Evolutionary conservation across 1,140 invertebrate species (phyloP).

Genomic region (Chironomus striatipennis): DNA sequence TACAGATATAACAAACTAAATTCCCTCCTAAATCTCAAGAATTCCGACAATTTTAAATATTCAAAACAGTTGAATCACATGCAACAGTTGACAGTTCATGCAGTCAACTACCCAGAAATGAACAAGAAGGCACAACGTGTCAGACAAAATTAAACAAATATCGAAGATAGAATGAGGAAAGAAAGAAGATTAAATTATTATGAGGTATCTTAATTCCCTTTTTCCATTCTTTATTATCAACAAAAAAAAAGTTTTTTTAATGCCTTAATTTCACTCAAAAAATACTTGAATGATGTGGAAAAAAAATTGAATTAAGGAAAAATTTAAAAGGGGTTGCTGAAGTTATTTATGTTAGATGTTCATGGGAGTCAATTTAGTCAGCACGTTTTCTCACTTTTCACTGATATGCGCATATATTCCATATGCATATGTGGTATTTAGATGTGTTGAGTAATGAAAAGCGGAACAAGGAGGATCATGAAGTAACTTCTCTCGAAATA

Average conservation of each 20-base stretch:
- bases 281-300: neutral
- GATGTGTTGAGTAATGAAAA: constrained; percentile 1
- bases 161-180: neutral
- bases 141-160: no score
- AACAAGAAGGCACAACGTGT: no score
- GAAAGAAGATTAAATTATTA: constrained; percentile 10
- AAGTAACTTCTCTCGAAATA: neutral
- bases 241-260: constrained; percentile 3
- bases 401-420: neutral
- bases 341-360: neutral
- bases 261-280: neutral
- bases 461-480: constrained; percentile 5
- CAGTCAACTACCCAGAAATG: no score
- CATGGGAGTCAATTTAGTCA: neutral
- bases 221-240: constrained; percentile 3
- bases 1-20: no score
- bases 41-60: no score
- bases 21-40: no score
- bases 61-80: no score
- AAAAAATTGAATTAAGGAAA: neutral
- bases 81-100: no score
- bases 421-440: neutral
- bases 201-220: constrained; percentile 7
- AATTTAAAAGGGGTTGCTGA: neutral
- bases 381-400: constrained; percentile 10